phyloP scores from a whole-genome alignment of 2,113 vertebrate genomes.

The Pundamilia nyererei region DNA sequence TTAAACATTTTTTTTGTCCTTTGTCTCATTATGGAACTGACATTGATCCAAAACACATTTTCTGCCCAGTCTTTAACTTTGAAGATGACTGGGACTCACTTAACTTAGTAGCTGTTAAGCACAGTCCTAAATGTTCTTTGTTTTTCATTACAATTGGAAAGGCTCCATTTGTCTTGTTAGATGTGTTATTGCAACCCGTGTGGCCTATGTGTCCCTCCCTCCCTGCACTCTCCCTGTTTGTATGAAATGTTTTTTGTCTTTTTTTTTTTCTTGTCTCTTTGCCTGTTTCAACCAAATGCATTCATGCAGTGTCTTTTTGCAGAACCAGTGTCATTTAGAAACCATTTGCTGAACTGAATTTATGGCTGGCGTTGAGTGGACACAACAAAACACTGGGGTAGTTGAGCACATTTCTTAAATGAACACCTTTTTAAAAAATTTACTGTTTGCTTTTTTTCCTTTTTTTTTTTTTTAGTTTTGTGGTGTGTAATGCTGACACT shows the following conservation, averaged over 20 bases:
- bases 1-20: background rate
- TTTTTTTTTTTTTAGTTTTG: background rate
- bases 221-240: slow-evolving; percentile 40
- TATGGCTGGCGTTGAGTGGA: slow-evolving; percentile 62
- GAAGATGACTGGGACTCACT: background rate
- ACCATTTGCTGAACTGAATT: slow-evolving; percentile 68
- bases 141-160: background rate
- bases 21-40: background rate
- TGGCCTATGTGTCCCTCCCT: background rate
- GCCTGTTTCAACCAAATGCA: slow-evolving; percentile 61
- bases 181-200: slow-evolving; percentile 16
- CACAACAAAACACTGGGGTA: slow-evolving; percentile 59
- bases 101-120: background rate
- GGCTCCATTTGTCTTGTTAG: slow-evolving; percentile 26
- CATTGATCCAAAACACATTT: background rate
- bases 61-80: background rate
- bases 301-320: slow-evolving; percentile 63
- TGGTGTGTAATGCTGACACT: background rate
- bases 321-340: slow-evolving; percentile 71
- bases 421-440: slow-evolving; percentile 23
- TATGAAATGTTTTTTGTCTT: slow-evolving; percentile 38
- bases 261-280: slow-evolving; percentile 44
- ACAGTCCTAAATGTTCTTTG: background rate
- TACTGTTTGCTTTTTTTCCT: background rate
- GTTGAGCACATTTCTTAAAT: slow-evolving; percentile 67